These are phyloP conservation scores for Cygnus atratus DNA, from an alignment of 2,113 vertebrate genomes.

Conservation along the genomic window DNA sequence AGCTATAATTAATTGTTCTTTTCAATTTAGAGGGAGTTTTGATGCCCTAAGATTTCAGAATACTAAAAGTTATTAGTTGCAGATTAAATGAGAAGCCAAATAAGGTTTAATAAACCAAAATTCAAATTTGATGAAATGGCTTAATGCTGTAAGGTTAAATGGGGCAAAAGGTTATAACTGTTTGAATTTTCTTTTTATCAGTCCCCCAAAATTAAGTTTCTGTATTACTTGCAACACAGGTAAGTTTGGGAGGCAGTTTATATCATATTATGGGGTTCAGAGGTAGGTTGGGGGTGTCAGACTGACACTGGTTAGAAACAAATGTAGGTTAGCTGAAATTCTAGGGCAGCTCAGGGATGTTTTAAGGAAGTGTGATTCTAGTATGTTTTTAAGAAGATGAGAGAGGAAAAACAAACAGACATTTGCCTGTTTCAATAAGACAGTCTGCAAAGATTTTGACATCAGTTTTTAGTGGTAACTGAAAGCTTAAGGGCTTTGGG, in stretches of 20 bases:
- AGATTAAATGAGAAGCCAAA: background rate
- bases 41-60: background rate
- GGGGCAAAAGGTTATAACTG: background rate
- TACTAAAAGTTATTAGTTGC: background rate
- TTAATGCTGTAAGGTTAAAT: background rate
- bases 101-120: conserved; percentile 10
- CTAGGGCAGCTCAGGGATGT: background rate
- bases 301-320: background rate
- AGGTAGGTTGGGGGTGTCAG: background rate
- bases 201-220: background rate
- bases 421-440: background rate
- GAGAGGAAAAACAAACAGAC: background rate
- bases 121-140: background rate
- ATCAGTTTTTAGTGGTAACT: conserved; percentile 9
- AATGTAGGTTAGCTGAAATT: conserved; percentile 13
- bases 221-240: background rate
- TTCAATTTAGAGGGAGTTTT: background rate
- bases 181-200: background rate
- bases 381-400: background rate
- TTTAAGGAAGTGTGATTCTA: background rate
- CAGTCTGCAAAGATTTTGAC: conserved; percentile 22
- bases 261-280: background rate
- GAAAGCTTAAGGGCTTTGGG: conserved; percentile 12
- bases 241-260: background rate
- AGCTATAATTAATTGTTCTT: conserved; percentile 15